These are phyloP conservation scores for Pandemis cinnamomeana DNA, from an alignment of 2,888 invertebrate species.

Conservation along the genomic window DNA sequence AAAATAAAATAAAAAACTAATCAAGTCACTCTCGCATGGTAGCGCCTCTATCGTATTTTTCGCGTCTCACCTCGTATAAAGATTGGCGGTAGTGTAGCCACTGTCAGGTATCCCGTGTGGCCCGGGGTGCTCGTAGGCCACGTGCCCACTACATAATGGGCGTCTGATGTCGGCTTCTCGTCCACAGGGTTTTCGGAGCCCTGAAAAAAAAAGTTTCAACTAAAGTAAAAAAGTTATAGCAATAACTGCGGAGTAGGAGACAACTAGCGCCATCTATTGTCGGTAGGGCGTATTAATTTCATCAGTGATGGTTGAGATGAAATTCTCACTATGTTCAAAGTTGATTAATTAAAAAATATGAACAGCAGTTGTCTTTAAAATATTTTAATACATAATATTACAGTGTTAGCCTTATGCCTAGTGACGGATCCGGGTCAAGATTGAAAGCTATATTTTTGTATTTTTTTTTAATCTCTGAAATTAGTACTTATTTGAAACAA, in stretches of 20 bases:
- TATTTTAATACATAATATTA: too few species aligned
- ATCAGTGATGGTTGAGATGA: background rate
- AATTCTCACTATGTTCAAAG: background rate
- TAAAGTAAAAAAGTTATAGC: background rate
- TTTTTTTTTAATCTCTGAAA: too few species aligned
- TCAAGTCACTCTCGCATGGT: too few species aligned
- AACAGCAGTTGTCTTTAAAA: too few species aligned
- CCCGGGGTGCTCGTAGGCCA: slow-evolving; percentile 92
- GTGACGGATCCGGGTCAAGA: too few species aligned
- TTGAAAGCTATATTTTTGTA: too few species aligned
- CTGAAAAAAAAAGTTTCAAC: slow-evolving; percentile 54
- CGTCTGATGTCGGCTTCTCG: slow-evolving; percentile 78
- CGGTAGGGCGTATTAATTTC: background rate
- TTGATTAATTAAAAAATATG: background rate
- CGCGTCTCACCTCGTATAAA: slow-evolving; percentile 74
- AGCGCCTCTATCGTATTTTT: too few species aligned
- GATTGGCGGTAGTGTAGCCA: slow-evolving; percentile 92
- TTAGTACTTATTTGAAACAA: too few species aligned
- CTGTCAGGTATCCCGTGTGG: slow-evolving; percentile 98
- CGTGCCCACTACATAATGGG: slow-evolving; percentile 87
- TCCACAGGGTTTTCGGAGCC: slow-evolving; percentile 72
- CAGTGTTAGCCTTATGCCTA: too few species aligned
- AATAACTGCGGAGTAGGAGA: background rate
- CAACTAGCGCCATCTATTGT: slow-evolving; percentile 20
- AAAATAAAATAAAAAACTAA: too few species aligned